Base-by-base conservation (phyloP, 2,797 vertebrate species). In the Takifugu ocellatus region DNA sequence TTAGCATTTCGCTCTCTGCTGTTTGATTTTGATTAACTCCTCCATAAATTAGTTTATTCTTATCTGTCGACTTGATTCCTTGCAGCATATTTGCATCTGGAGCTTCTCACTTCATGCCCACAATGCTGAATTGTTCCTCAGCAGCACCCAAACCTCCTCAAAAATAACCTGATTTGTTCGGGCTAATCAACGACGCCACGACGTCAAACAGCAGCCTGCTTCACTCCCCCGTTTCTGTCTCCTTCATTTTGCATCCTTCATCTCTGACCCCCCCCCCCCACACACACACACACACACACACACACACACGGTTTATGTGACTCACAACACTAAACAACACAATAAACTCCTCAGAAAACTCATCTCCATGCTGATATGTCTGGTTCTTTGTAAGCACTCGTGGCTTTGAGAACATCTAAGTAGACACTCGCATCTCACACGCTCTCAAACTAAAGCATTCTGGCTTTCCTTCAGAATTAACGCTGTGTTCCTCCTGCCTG, bases 131-230 rank as follows among this genome's bases (percentile, higher is more conserved):
- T 60, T 54, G 44, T 71, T 84, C 85, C 55, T 54, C 43, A 69
- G 83, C 81, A 57, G 47, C 49, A 73, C 57, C 68, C 72, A 57
- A 83, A 75, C 63, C 72, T n/a, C 16, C 57, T 74, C 63, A 25
- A 68, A 76, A 80, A 77, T 79, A 66, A 70, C 74, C 74, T 64
- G 64, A 55, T 81, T 79, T 66, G 72, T 83, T 85, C 84, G 76
- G 77, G 79, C 62, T 57, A 76, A 84, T 83, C 76, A 74, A 68
- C 74, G 77, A 66, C 82, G 76, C 80, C 77, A 78, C 75, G 66
- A 60, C 65, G 62, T 66, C 70, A 78, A 89, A 77, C 78, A 81
- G 78, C 68, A 67, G 72, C 52, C 68, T 52, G 65, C 77, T 75
- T 51, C 42, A 7, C 61, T 14, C 70, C 60, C 36, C 49, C 49